Conservation (phyloP, 2,888 invertebrate genomes). For the Pyrocoelia pectoralis region DNA sequence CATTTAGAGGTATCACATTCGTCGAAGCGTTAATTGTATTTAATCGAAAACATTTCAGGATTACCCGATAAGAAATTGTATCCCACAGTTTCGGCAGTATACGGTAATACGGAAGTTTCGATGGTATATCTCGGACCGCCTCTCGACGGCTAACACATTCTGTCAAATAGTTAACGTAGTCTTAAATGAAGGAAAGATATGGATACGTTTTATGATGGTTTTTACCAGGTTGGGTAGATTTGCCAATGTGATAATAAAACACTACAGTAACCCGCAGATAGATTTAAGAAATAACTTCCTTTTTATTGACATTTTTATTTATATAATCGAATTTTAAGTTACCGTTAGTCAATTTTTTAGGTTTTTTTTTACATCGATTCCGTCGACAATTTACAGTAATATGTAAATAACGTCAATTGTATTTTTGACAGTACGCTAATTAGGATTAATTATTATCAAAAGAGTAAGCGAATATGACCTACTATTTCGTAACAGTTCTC, state of each 20-base stretch:
- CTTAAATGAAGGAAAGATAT: slow-evolving; percentile 21
- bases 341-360: background rate
- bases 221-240: slow-evolving; percentile 56
- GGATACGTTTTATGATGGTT: slow-evolving; percentile 41
- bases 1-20: slow-evolving; percentile 85
- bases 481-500: no score
- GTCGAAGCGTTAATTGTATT: background rate
- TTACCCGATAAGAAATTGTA: slow-evolving; percentile 92
- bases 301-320: background rate
- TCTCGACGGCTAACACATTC: slow-evolving; percentile 84
- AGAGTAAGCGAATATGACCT: no score
- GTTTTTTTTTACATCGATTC: background rate
- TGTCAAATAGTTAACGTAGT: slow-evolving; percentile 26
- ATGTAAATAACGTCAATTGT: background rate
- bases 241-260: slow-evolving; percentile 59
- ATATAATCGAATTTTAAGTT: background rate
- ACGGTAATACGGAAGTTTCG: slow-evolving; percentile 98
- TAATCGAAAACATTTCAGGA: slow-evolving; percentile 61
- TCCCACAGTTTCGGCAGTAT: slow-evolving; percentile 97
- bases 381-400: background rate
- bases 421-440: no score
- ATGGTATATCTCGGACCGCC: slow-evolving; percentile 98
- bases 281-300: slow-evolving; percentile 25
- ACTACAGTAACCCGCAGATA: slow-evolving; percentile 30
- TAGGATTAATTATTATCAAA: no score